Conservation (phyloP, 2,888 invertebrate genomes). For the Drepanosiphum platanoidis region DNA sequence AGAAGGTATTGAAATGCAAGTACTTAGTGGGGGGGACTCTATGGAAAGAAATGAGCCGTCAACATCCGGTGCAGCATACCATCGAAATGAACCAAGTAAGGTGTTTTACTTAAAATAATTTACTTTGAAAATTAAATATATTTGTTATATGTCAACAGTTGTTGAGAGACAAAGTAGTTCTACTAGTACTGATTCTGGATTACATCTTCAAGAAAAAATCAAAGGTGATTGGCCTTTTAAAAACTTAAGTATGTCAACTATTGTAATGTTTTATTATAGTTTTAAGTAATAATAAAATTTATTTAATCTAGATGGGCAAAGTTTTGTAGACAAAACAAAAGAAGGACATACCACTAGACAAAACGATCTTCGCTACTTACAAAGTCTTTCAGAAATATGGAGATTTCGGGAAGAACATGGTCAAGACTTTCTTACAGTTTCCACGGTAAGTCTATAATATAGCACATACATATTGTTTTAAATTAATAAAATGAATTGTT, state of each 20-base stretch:
- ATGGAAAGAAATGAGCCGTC: conserved; percentile 50
- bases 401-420: conserved; percentile 48
- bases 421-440: conserved; percentile 59
- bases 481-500: background rate
- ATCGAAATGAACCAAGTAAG: conserved; percentile 54
- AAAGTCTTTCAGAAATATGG: conserved; percentile 53
- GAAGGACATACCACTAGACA: conserved; percentile 27
- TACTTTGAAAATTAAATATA: background rate
- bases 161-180: conserved; percentile 57
- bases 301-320: conserved; percentile 36
- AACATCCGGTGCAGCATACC: conserved; percentile 48
- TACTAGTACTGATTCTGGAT: conserved; percentile 60
- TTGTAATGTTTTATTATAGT: background rate
- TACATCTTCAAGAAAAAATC: conserved; percentile 52
- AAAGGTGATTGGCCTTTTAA: conserved; percentile 49
- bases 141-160: conserved; percentile 16
- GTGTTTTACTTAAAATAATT: background rate
- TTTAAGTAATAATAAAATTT: conserved; percentile 1
- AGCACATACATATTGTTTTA: background rate
- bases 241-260: conserved; percentile 31
- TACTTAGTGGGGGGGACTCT: conserved; percentile 69
- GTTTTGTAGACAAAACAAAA: conserved; percentile 39
- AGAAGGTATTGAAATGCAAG: conserved; percentile 86
- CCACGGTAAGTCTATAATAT: conserved; percentile 34
- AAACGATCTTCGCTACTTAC: conserved; percentile 32